Base-by-base conservation (phyloP, 2,797 vertebrate genomes). In the Pseudopleuronectes americanus region DNA sequence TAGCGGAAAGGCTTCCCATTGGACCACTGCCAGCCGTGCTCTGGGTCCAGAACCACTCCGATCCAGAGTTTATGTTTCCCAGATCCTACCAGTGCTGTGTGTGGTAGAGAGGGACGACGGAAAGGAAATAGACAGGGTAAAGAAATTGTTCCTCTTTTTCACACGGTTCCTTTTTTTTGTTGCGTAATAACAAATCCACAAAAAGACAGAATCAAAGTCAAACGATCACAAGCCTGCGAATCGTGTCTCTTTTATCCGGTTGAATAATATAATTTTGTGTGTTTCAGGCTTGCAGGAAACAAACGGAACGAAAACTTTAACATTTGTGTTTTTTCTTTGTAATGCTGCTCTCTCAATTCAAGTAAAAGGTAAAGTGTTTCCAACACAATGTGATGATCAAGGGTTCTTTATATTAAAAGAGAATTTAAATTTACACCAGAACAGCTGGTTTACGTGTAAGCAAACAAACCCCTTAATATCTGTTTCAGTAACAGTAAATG, bases 11-110 rank as follows among this genome's bases (percentile, higher is more conserved):
- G 96, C 71, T 88, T 92, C 36, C 92, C 87, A 61, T 95, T 84
- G 55, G 88, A 89, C 98, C 97, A 99, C 26, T 96, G 95, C 97
- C 97, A 99, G 23, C 96, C 96, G 0, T 92, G 95, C 54, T 94
- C 94, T 71, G 88, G 79, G 76, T 96, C 92, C 89, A 97, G 85
- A 78, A 93, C 96, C 24, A 98, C 90, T 22, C 97, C 97, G 28
- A 94, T 95, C 97, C 97, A 99, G 22, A 99, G 90, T 51, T 89
- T 88, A 1, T 71, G 17, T 47, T 58, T 84, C n/a, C n/a, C 65
- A 28, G 57, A 0, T 55, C 58, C 79, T 16, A 89, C 0, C 5
- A 88, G 47, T 51, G 64, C 92, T 92, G 81, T 41, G 33, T 52
- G 54, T 57, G 38, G 55, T 60, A 68, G 41, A 74, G 19, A 55